phyloP scores from a whole-genome alignment of 2,113 vertebrate genomes.

The Sebastes fasciatus region DNA sequence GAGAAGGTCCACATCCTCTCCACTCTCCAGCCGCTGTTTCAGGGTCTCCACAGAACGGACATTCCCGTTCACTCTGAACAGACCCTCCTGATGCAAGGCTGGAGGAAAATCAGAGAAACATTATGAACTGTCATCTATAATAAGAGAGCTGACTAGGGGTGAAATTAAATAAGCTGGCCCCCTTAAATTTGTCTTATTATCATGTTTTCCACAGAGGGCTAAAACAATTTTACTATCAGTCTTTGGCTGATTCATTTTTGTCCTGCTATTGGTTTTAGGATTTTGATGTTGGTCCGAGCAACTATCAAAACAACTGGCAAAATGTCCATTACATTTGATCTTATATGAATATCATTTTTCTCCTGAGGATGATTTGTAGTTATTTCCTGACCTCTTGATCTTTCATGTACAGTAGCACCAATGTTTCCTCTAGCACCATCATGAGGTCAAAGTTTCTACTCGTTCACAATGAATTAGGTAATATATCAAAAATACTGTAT shows the following conservation, averaged over 20 bases:
- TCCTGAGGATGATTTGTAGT: no score
- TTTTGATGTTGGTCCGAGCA: not conserved
- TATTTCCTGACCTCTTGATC: not conserved
- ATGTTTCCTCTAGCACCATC: not conserved
- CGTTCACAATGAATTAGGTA: not conserved
- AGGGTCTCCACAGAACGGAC: constrained; percentile 88
- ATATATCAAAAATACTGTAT: not conserved
- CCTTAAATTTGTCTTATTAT: not conserved
- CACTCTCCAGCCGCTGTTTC: constrained; percentile 86
- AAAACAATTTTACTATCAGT: not conserved
- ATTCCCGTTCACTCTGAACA: constrained; percentile 93
- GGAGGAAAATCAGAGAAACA: constrained; percentile 42
- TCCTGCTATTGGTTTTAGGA: not conserved
- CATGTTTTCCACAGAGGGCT: not conserved
- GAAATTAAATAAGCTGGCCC: not conserved
- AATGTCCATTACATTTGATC: no score
- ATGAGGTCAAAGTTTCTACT: not conserved
- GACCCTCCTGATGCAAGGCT: constrained; percentile 93
- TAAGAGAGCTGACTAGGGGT: not conserved
- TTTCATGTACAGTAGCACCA: not conserved
- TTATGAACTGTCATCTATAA: not conserved
- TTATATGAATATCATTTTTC: not conserved
- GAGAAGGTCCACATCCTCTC: constrained; percentile 83
- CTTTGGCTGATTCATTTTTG: not conserved
- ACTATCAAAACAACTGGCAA: not conserved